phyloP scores from a whole-genome alignment of 2,113 vertebrate genomes.

The Scophthalmus maximus region DNA sequence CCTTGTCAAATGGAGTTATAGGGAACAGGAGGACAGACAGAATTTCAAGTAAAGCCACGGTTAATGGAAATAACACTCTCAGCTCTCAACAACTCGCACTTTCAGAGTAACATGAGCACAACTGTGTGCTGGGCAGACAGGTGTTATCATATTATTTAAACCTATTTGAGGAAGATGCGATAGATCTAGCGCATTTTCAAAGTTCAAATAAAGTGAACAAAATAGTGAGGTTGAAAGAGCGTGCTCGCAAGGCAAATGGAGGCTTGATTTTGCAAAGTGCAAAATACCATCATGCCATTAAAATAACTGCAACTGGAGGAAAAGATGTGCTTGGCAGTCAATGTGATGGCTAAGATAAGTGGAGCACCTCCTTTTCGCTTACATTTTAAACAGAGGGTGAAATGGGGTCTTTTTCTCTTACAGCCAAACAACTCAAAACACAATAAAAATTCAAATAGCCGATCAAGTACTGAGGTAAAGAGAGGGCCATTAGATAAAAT shows the following conservation, averaged over 20 bases:
- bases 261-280: slow-evolving; percentile 36
- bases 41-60: not conserved
- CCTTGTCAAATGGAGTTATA: not conserved
- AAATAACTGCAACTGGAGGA: slow-evolving; percentile 33
- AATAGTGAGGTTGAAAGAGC: slow-evolving; percentile 18
- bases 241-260: slow-evolving; percentile 24
- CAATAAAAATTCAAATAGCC: slow-evolving; percentile 47
- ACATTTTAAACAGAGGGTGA: slow-evolving; percentile 34
- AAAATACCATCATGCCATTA: slow-evolving; percentile 46
- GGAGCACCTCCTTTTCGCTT: not conserved
- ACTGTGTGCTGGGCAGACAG: not conserved
- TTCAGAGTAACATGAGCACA: not conserved
- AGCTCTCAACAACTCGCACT: slow-evolving; percentile 12
- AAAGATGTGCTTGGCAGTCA: slow-evolving; percentile 19
- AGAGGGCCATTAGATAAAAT: slow-evolving; percentile 32
- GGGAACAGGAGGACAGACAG: not conserved
- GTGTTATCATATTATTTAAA: slow-evolving; percentile 37
- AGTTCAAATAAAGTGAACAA: slow-evolving; percentile 32
- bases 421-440: slow-evolving; percentile 38
- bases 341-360: slow-evolving; percentile 23
- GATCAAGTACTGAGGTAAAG: slow-evolving; percentile 19
- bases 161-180: slow-evolving; percentile 25
- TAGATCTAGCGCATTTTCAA: slow-evolving; percentile 25
- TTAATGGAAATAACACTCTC: slow-evolving; percentile 17
- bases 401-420: slow-evolving; percentile 19